Evolutionary conservation across 2,888 invertebrate genomes (phyloP).

Genomic region (Gastrophysa polygoni): DNA sequence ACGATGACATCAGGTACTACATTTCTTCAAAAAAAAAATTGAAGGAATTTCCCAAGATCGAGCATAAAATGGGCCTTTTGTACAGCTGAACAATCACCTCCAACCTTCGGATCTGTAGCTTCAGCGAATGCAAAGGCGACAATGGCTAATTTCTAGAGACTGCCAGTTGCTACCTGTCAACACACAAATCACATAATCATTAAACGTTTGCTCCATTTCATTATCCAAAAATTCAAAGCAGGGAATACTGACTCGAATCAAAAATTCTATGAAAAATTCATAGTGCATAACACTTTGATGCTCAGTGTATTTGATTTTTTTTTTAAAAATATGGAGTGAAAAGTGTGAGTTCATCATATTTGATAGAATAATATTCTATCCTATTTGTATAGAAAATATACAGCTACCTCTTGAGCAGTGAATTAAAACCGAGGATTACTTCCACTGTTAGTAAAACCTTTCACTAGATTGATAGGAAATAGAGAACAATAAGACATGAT

Average conservation of each 20-base stretch:
- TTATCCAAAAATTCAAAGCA: too few relatives aligned
- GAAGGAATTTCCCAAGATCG: not conserved
- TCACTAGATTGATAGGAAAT: not conserved
- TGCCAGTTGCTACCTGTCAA: slow-evolving; percentile 56
- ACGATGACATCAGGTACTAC: slow-evolving; percentile 42
- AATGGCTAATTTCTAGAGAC: slow-evolving; percentile 56
- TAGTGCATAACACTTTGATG: too few relatives aligned
- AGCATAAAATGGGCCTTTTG: not conserved
- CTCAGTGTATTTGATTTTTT: too few relatives aligned
- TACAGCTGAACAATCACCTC: slow-evolving; percentile 11
- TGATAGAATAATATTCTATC: too few relatives aligned
- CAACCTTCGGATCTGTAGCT: slow-evolving; percentile 48
- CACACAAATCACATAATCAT: slow-evolving; percentile 1
- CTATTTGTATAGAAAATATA: too few relatives aligned
- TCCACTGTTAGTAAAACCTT: not conserved
- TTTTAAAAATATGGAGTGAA: too few relatives aligned
- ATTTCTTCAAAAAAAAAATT: slow-evolving; percentile 17
- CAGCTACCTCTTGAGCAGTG: too few relatives aligned
- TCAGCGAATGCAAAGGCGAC: slow-evolving; percentile 59
- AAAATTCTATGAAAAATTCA: too few relatives aligned
- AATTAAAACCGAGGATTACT: not conserved
- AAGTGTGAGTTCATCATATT: too few relatives aligned
- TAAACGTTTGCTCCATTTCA: too few relatives aligned
- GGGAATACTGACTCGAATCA: too few relatives aligned
- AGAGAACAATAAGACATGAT: not conserved